Conservation (phyloP, 2,113 vertebrate genomes). For the Hydropotes inermis region DNA sequence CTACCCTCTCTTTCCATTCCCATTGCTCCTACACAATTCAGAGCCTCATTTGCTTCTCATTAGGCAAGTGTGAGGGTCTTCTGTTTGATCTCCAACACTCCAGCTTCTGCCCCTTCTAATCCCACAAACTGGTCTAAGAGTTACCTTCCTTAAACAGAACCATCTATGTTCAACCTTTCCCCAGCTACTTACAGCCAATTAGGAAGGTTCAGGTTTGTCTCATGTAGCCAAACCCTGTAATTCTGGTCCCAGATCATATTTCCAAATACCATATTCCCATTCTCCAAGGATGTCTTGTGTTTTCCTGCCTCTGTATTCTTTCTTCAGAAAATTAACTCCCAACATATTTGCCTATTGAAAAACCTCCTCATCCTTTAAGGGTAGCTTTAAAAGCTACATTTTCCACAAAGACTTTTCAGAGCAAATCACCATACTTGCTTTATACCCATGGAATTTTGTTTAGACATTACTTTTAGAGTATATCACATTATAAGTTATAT, state of each 20-base stretch:
- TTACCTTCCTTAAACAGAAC: neutral
- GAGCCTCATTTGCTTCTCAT: neutral
- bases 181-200: neutral
- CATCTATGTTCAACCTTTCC: neutral
- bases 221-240: neutral
- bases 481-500: neutral
- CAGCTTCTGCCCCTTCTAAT: neutral
- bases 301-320: neutral
- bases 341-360: neutral
- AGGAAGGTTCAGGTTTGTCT: neutral
- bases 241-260: neutral
- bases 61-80: neutral
- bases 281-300: neutral
- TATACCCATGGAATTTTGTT: neutral
- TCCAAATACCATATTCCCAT: neutral
- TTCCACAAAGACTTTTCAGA: neutral
- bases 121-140: neutral
- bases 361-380: neutral
- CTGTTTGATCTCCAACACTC: neutral
- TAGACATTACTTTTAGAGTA: neutral
- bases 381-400: neutral
- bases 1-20: neutral
- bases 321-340: neutral
- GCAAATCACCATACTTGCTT: neutral
- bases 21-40: neutral